A percentile compares a stretch with the other conserved stretches of the same genome.
Conservation (phyloP, 1,140 invertebrate genomes). For the Drosophila saltans region DNA sequence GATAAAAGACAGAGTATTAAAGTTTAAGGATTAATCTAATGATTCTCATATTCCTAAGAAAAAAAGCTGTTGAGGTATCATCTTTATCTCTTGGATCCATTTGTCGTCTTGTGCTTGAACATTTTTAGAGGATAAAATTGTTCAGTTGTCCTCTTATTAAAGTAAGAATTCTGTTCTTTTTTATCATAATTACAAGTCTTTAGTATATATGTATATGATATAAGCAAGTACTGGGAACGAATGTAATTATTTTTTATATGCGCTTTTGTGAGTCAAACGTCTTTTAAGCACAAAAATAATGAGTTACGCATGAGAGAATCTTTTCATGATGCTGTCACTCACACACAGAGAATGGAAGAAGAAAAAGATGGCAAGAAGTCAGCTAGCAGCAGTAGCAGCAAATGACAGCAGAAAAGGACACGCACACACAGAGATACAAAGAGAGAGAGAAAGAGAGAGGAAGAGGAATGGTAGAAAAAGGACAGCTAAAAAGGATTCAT, state of each 20-base stretch:
- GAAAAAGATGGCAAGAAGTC: constrained; percentile 36
- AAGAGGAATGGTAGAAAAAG: neutral
- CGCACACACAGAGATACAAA: constrained; percentile 8
- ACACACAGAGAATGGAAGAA: constrained; percentile 28
- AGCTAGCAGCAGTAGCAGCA: neutral
- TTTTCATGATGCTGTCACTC: constrained; percentile 57
- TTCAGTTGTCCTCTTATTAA: neutral
- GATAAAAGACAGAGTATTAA: too few relatives aligned
- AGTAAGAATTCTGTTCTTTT: neutral
- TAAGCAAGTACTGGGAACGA: neutral
- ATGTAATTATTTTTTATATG: constrained; percentile 49
- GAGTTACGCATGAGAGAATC: constrained; percentile 83
- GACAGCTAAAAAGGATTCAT: constrained; percentile 65
- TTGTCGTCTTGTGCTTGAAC: too few relatives aligned
- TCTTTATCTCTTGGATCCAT: too few relatives aligned
- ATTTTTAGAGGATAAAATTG: too few relatives aligned
- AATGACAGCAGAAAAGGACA: constrained; percentile 52
- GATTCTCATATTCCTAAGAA: too few relatives aligned
- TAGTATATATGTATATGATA: neutral
- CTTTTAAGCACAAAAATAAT: constrained; percentile 76
- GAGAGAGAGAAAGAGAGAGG: neutral
- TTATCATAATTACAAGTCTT: neutral
- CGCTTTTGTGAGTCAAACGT: constrained; percentile 71
- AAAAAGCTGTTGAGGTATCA: too few relatives aligned
- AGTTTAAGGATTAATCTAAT: too few relatives aligned